phyloP scores from a whole-genome alignment of 2,888 invertebrate genomes.

The Criorhina ranunculi region DNA sequence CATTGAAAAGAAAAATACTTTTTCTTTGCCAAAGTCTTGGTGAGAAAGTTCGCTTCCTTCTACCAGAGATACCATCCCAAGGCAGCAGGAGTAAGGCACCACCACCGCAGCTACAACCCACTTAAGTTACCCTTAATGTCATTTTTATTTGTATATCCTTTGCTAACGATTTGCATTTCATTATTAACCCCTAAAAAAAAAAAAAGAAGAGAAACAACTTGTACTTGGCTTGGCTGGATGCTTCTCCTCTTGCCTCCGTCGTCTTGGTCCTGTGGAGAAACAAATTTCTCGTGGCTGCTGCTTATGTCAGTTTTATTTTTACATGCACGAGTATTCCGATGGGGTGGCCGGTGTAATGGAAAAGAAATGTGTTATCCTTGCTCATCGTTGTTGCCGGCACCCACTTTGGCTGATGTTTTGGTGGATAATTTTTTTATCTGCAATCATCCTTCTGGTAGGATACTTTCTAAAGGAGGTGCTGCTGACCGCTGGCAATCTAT shows the following conservation, averaged over 20 bases:
- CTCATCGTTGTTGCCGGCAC: slow-evolving; percentile 1
- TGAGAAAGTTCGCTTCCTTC: slow-evolving; percentile 10
- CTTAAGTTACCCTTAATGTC: slow-evolving; percentile 73
- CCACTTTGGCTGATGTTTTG: slow-evolving; percentile 32
- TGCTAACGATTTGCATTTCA: slow-evolving; percentile 73
- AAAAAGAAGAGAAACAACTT: too few species aligned
- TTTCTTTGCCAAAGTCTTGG: slow-evolving; percentile 29
- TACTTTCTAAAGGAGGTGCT: background rate
- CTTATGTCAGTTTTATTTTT: slow-evolving; percentile 39
- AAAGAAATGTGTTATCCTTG: slow-evolving; percentile 45
- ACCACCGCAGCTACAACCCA: slow-evolving; percentile 45
- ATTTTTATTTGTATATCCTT: slow-evolving; percentile 73
- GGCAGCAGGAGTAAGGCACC: background rate
- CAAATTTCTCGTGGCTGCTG: slow-evolving; percentile 11
- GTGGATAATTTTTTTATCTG: slow-evolving; percentile 60
- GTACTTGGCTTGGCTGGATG: slow-evolving; percentile 22
- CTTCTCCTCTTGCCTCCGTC: background rate
- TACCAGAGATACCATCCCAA: background rate
- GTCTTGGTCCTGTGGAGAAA: background rate
- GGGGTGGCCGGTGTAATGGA: slow-evolving; percentile 18
- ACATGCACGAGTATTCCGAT: slow-evolving; percentile 9
- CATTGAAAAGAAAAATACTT: slow-evolving; percentile 35
- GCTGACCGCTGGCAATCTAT: slow-evolving; percentile 15
- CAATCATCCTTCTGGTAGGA: slow-evolving; percentile 30
- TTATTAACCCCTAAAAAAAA: slow-evolving; percentile 63